phyloP scores from a whole-genome alignment of 2,113 vertebrate species.

The Saccopteryx bilineata region DNA sequence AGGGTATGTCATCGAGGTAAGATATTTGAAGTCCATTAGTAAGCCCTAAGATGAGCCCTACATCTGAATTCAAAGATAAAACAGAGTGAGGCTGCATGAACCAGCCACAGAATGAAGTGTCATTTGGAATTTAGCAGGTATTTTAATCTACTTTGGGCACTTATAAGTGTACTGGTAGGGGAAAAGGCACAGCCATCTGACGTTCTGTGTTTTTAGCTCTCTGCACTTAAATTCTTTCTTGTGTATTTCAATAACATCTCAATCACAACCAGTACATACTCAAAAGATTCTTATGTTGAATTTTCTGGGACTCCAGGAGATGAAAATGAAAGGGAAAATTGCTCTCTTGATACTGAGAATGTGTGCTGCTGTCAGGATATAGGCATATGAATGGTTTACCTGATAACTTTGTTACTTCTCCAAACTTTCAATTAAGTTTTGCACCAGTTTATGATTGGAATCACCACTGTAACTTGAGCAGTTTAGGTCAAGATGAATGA shows the following conservation, averaged over 20 bases:
- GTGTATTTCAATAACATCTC: neutral
- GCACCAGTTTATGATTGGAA: neutral
- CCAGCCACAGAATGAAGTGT: neutral
- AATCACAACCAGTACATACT: neutral
- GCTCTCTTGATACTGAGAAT: neutral
- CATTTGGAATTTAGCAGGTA: neutral
- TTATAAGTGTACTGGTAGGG: neutral
- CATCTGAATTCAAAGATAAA: neutral
- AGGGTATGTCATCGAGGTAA: neutral
- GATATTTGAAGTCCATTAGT: fast-evolving
- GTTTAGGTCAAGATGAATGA: constrained; percentile 66
- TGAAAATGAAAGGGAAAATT: constrained; percentile 16
- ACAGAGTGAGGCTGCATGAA: neutral
- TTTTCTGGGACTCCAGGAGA: neutral
- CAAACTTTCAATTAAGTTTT: constrained; percentile 48
- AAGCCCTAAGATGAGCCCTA: neutral
- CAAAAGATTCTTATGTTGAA: neutral
- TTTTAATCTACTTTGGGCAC: neutral
- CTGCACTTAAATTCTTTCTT: constrained; percentile 10
- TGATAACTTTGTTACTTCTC: constrained; percentile 17
- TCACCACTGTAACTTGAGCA: neutral
- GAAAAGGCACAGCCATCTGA: neutral
- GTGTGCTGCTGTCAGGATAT: neutral
- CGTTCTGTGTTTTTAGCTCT: neutral
- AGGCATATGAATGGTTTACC: neutral